Evolutionary conservation across 2,797 vertebrate genomes (phyloP).

Genomic region (Cossypha dichroa): DNA sequence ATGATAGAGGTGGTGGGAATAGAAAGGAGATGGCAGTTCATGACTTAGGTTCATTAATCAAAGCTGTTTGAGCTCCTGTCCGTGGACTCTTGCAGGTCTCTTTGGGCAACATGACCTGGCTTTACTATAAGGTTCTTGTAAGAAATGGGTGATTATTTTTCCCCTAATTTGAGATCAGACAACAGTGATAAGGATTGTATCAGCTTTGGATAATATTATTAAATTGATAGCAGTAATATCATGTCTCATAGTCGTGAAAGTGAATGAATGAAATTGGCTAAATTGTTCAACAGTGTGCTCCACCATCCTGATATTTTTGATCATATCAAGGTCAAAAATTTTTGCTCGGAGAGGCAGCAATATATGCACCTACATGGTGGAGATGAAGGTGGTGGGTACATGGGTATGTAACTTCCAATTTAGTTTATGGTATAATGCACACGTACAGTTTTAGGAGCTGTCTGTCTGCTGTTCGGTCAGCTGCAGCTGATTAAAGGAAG

Average conservation of each 20-base stretch:
- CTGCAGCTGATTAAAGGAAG: neutral
- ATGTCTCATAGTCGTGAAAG: neutral
- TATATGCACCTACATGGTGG: neutral
- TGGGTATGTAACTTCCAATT: neutral
- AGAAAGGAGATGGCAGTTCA: neutral
- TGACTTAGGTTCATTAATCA: neutral
- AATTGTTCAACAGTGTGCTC: neutral
- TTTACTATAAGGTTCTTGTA: neutral
- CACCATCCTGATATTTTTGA: neutral
- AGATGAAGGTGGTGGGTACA: neutral
- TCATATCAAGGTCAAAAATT: neutral
- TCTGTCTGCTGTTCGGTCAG: neutral
- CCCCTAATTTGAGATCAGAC: neutral
- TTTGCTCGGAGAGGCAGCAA: neutral
- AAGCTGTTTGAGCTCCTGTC: neutral
- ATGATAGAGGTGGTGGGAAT: neutral
- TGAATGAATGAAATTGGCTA: neutral
- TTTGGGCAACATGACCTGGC: neutral
- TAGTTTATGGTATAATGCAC: slow-evolving; percentile 5
- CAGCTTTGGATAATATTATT: slow-evolving; percentile 15
- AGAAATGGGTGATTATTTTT: neutral
- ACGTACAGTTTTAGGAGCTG: neutral
- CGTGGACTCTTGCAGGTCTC: neutral
- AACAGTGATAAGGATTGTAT: slow-evolving; percentile 9
- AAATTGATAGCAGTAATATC: neutral